Base-by-base conservation (phyloP, 2,888 invertebrate species). In the Trachelus tabidus region DNA sequence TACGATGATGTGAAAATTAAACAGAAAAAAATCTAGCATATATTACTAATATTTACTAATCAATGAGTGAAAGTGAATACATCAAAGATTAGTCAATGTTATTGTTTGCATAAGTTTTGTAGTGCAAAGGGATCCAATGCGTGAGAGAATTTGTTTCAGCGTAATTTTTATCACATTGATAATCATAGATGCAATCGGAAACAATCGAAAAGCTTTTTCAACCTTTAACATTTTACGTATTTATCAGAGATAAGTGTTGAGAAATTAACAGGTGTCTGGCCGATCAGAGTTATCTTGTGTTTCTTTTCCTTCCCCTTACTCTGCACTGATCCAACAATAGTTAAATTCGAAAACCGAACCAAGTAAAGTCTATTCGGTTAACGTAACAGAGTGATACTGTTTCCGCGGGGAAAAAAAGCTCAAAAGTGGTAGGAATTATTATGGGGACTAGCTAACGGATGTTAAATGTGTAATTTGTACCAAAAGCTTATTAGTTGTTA, bases 341-440 rank as follows among this genome's bases (percentile, higher is more conserved):
- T 56, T 56, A 56, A 56, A 76, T 79, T 80, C 75, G 81, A 80
- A 78, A 85, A 84, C 84, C 87, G 87, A 84, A 79, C 82, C 81
- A 83, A 83, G 79, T 80, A 76, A 81, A 74, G 40, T 76, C 79
- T 84, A 80, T 84, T 88, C 88, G 85, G 85, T 84, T 82, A 78
- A 75, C 69, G 76, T 79, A 78, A 56, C 56, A 56, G 23, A 56
- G 56, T 56, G 56, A 56, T 56, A 23, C 0, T 23, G 23, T 23
- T 23, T 23, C 56, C 56, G 2, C 9, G 56, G 9, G 9, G 2
- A 1, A 23, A 56, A 23, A 23, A 23, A 3, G 56, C 23, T 56
- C 56, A 23, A 23, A 56, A 23, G 23, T 56, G 9, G 9, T 56
- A 56, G 23, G 56, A 56, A 56, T 23, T 56, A 56, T 56, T 56